These are phyloP conservation scores for Carduelis carduelis DNA, from an alignment of 2,797 vertebrate genomes.

Conservation along the genomic window DNA sequence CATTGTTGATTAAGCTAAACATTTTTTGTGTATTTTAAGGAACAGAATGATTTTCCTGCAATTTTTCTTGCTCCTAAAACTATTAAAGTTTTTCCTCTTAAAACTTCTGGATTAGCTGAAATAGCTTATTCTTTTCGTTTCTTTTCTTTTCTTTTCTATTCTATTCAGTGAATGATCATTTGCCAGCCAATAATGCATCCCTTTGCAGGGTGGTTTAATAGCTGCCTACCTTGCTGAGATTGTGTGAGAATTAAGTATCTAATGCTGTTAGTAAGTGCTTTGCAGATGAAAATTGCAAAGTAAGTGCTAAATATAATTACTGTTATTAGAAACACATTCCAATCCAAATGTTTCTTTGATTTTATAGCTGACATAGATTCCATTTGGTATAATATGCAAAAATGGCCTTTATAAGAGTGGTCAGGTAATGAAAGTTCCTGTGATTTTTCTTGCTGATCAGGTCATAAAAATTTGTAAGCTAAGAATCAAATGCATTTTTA, in stretches of 20 bases:
- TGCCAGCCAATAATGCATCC: not conserved
- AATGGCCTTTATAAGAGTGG: not conserved
- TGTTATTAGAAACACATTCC: constrained; percentile 7
- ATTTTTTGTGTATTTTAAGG: not conserved
- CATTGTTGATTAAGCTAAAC: not conserved
- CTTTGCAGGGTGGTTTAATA: not conserved
- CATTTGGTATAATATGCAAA: constrained; percentile 4
- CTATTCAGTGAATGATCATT: not conserved
- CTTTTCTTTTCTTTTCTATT: not conserved
- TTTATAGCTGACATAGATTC: constrained; percentile 31
- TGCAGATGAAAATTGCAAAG: constrained; percentile 26
- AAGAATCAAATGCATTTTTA: constrained; percentile 8
- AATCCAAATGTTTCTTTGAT: constrained; percentile 21
- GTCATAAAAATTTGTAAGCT: not conserved
- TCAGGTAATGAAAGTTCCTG: not conserved
- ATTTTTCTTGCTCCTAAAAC: not conserved
- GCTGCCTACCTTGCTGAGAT: not conserved
- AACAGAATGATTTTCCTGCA: not conserved
- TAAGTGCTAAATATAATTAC: constrained; percentile 28
- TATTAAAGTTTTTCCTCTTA: not conserved
- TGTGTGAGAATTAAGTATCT: constrained; percentile 5
- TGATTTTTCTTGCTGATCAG: not conserved
- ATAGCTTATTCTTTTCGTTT: not conserved
- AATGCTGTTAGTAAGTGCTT: constrained; percentile 5
- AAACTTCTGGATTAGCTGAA: not conserved